Conservation (phyloP, 2,797 vertebrate species). For the Pelodytes ibericus region DNA sequence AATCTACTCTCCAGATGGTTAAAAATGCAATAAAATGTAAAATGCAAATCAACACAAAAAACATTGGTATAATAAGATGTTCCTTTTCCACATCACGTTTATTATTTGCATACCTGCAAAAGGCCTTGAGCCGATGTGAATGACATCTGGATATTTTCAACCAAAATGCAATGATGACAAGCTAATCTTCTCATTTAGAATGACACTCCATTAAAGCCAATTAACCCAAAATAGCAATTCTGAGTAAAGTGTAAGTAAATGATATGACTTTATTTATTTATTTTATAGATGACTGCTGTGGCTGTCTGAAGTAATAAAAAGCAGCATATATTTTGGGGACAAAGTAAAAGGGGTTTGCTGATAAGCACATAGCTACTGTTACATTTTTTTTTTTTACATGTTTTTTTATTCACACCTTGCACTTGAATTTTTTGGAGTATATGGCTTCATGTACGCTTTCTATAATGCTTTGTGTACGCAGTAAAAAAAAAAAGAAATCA, state of each 20-base stretch:
- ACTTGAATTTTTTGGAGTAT: too few relatives aligned
- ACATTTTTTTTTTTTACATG: too few relatives aligned
- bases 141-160: conserved; percentile 19
- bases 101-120: conserved; percentile 17
- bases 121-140: not conserved
- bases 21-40: conserved; percentile 22
- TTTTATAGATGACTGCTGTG: not conserved
- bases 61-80: conserved; percentile 27
- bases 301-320: too few relatives aligned
- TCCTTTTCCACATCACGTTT: conserved; percentile 6
- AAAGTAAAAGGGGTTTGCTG: too few relatives aligned
- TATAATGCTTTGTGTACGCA: too few relatives aligned
- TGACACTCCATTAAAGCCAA: conserved; percentile 21
- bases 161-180: conserved; percentile 15
- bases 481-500: too few relatives aligned
- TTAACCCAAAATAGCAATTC: conserved; percentile 19
- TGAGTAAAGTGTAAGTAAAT: not conserved
- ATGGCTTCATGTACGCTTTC: too few relatives aligned
- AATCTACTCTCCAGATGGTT: conserved; percentile 11
- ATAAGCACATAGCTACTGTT: too few relatives aligned
- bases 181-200: conserved; percentile 14
- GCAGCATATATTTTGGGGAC: too few relatives aligned
- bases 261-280: too few relatives aligned
- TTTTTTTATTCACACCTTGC: too few relatives aligned
- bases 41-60: conserved; percentile 20